phyloP scores from a whole-genome alignment of 2,888 invertebrate species.

The Cerceris ruficornis region DNA sequence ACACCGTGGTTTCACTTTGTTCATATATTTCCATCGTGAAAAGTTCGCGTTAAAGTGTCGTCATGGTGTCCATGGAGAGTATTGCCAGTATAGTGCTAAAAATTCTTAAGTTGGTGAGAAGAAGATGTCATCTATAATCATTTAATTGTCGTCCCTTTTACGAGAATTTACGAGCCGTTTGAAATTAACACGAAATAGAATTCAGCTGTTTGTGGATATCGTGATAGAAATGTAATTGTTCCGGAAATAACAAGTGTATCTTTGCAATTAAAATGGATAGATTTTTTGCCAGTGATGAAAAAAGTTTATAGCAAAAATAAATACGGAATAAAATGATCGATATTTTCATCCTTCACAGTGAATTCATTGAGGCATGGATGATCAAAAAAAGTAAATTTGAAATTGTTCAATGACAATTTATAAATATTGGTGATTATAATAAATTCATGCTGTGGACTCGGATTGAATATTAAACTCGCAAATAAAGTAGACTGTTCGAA shows the following conservation, averaged over 20 bases:
- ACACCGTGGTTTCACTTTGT: conserved; percentile 48
- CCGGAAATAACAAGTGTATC: no score
- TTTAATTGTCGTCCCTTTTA: not conserved
- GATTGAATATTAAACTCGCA: no score
- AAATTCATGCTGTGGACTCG: no score
- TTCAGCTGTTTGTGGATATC: not conserved
- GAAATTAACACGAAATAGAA: not conserved
- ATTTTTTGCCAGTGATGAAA: no score
- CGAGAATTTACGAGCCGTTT: not conserved
- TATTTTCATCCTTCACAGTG: no score
- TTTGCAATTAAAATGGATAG: no score
- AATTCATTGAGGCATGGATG: no score
- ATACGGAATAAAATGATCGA: no score
- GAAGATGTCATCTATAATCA: not conserved
- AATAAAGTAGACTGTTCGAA: not conserved
- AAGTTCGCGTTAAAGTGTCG: conserved; percentile 67
- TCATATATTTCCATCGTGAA: conserved; percentile 40
- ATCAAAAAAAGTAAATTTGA: not conserved
- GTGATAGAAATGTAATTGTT: no score
- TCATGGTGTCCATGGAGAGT: conserved; percentile 91
- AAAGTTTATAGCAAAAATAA: no score
- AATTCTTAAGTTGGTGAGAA: conserved; percentile 91
- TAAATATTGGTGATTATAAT: not conserved
- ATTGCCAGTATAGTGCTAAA: conserved; percentile 92
- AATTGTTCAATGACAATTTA: not conserved